Conservation (phyloP, 2,113 vertebrate genomes). For the Murina feae region DNA sequence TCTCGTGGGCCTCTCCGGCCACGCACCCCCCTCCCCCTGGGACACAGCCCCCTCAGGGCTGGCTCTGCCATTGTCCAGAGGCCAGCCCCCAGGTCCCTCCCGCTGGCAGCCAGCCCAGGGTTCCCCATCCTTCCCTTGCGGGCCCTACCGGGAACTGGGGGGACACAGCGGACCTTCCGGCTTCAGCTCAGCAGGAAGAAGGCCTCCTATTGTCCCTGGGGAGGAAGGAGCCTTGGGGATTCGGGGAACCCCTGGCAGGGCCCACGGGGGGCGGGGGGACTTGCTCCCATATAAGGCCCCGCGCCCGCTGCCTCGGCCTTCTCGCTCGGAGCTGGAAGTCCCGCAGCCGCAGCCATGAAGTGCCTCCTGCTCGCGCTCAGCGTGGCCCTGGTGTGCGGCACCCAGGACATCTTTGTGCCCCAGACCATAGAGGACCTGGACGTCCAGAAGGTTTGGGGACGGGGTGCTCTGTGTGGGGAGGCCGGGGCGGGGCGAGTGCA, state of each 20-base stretch:
- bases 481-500: too few relatives aligned
- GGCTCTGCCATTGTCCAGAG: background rate
- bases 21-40: accelerated
- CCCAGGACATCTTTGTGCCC: accelerated
- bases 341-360: background rate
- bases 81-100: background rate
- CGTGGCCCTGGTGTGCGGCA: background rate
- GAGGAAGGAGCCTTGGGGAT: background rate
- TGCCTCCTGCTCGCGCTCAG: background rate
- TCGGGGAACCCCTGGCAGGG: accelerated
- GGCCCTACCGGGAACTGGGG: background rate
- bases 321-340: background rate
- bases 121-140: background rate
- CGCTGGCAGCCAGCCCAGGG: accelerated
- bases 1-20: background rate
- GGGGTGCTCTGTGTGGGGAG: background rate
- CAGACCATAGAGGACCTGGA: background rate
- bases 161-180: background rate
- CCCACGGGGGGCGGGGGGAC: accelerated
- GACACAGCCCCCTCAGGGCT: background rate
- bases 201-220: background rate
- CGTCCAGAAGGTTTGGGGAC: background rate
- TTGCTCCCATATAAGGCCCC: background rate
- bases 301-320: accelerated
- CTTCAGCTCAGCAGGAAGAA: background rate